Conservation (phyloP, 2,888 invertebrate species). For the Pammene fasciana region DNA sequence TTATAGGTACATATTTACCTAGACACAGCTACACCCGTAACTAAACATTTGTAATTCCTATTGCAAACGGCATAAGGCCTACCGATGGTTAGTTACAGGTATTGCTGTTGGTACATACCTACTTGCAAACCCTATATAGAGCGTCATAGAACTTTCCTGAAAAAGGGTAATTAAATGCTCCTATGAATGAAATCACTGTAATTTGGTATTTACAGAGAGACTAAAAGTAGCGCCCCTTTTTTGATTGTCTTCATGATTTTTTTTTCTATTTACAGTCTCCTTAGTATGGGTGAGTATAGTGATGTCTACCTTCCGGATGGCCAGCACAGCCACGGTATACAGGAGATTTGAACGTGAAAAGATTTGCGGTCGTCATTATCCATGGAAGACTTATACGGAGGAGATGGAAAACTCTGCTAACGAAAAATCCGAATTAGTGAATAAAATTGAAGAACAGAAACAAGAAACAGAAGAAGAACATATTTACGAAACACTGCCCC, state of each 20-base stretch:
- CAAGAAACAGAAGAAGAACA: constrained; percentile 52
- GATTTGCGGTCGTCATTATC: constrained; percentile 87
- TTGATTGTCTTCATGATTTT: no score
- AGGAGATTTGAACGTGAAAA: constrained; percentile 92
- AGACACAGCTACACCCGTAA: no score
- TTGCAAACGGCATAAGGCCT: no score
- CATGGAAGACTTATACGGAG: constrained; percentile 82
- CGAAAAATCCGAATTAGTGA: constrained; percentile 52
- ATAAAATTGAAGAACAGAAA: constrained; percentile 37
- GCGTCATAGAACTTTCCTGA: no score
- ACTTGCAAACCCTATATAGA: no score
- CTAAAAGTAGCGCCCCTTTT: not conserved
- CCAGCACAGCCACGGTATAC: constrained; percentile 87
- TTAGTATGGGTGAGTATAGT: constrained; percentile 87
- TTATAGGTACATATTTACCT: no score
- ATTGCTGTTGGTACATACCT: no score
- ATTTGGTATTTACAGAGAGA: no score
- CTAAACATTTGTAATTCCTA: no score
- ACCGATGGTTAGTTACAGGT: no score
- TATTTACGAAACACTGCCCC: constrained; percentile 59
- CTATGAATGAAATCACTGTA: no score
- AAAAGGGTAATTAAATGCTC: no score
- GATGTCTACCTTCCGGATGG: constrained; percentile 86
- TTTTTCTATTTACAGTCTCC: constrained; percentile 74
- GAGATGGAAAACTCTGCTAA: constrained; percentile 57